Percentiles rank a stretch among this genome's conserved stretches.
Evolutionary conservation across 1,140 invertebrate genomes (phyloP).

Genomic region (Coptotermes formosanus): DNA sequence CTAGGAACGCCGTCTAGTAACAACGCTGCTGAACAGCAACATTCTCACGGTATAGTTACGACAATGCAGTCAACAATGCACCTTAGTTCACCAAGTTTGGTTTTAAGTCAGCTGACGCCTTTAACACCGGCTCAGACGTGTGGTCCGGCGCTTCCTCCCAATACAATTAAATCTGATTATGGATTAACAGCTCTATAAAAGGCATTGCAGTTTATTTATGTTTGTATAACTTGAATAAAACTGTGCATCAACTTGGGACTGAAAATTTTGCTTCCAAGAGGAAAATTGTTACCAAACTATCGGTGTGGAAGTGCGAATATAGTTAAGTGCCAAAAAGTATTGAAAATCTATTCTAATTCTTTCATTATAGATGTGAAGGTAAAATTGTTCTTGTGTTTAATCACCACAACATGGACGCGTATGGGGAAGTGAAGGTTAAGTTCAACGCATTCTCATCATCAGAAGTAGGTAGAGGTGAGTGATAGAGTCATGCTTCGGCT

Average conservation of each 20-base stretch:
- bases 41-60: conserved; percentile 8
- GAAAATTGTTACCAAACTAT: neutral
- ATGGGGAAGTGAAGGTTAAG: too few species aligned
- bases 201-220: neutral
- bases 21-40: neutral
- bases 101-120: conserved; percentile 39
- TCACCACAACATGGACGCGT: too few species aligned
- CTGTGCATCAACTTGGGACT: neutral
- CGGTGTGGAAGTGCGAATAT: neutral
- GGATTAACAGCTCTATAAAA: conserved; percentile 70
- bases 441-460: too few species aligned
- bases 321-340: neutral
- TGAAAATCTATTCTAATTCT: too few species aligned
- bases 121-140: conserved; percentile 51
- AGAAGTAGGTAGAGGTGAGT: too few species aligned
- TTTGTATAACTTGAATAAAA: neutral
- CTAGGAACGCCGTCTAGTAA: neutral
- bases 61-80: conserved; percentile 10
- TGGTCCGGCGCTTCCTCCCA: conserved; percentile 49
- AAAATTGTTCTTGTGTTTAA: too few species aligned
- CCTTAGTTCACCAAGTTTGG: conserved; percentile 19
- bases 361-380: too few species aligned
- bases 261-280: neutral
- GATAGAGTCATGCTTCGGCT: too few species aligned
- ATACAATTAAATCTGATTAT: conserved; percentile 68